phyloP scores from a whole-genome alignment of 2,888 invertebrate species.

The Deilephila elpenor region DNA sequence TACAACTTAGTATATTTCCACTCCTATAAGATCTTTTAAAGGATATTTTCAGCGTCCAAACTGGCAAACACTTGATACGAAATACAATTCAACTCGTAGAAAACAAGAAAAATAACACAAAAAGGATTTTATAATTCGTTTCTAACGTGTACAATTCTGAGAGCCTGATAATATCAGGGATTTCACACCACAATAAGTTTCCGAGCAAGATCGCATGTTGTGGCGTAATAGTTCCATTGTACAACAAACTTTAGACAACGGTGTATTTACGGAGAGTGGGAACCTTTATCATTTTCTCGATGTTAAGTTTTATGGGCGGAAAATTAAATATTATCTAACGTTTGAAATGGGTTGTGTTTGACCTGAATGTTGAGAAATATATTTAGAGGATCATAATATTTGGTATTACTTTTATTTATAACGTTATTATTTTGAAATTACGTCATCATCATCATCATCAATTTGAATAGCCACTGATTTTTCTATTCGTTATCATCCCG shows the following conservation, averaged over 20 bases:
- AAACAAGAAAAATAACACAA: neutral
- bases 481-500: too few species aligned
- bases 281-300: slow-evolving; percentile 7
- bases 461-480: too few species aligned
- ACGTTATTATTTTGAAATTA: too few species aligned
- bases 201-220: neutral
- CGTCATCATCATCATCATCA: too few species aligned
- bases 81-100: neutral
- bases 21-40: too few species aligned
- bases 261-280: neutral
- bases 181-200: slow-evolving; percentile 19
- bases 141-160: neutral
- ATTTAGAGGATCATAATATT: neutral
- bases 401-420: too few species aligned
- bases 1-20: too few species aligned
- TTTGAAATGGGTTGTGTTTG: neutral
- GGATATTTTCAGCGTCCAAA: too few species aligned
- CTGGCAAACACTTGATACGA: too few species aligned
- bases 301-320: slow-evolving; percentile 22
- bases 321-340: slow-evolving; percentile 15
- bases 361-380: neutral
- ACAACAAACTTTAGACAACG: neutral
- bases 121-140: neutral
- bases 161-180: slow-evolving; percentile 1
- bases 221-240: neutral